Conservation (phyloP, 2,797 vertebrate genomes). For the Premnoplex brunnescens region DNA sequence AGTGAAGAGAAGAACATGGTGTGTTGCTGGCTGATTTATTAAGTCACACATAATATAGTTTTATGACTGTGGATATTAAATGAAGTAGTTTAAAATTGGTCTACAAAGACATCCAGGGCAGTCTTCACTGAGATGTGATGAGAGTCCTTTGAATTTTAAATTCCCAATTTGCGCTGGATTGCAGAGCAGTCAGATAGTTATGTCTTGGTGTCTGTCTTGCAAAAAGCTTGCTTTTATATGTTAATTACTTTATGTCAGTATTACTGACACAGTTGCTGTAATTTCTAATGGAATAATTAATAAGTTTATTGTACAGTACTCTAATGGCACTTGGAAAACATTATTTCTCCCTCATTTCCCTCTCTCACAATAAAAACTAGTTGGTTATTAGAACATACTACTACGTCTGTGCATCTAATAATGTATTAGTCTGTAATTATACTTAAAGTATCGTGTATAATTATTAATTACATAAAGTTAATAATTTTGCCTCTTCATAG, state of each 20-base stretch:
- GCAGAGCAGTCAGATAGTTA: neutral
- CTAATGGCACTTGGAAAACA: neutral
- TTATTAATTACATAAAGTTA: neutral
- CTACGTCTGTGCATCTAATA: neutral
- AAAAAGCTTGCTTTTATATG: neutral
- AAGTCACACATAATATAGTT: neutral
- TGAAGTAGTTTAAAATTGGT: neutral
- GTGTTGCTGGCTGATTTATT: conserved; percentile 31
- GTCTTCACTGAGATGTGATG: neutral
- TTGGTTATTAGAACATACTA: neutral
- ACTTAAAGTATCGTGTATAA: neutral
- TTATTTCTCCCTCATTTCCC: neutral
- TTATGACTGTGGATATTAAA: neutral
- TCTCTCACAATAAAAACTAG: neutral
- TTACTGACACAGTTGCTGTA: neutral
- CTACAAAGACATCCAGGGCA: neutral
- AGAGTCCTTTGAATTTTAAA: conserved; percentile 16
- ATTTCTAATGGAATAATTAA: neutral
- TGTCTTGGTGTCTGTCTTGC: neutral
- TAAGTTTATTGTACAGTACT: neutral
- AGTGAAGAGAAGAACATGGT: neutral
- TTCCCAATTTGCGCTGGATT: neutral
- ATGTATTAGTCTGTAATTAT: neutral
- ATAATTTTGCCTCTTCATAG: neutral
- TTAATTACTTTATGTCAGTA: neutral